Conservation (phyloP, 2,113 vertebrate genomes). For the Callopanchax toddi region DNA sequence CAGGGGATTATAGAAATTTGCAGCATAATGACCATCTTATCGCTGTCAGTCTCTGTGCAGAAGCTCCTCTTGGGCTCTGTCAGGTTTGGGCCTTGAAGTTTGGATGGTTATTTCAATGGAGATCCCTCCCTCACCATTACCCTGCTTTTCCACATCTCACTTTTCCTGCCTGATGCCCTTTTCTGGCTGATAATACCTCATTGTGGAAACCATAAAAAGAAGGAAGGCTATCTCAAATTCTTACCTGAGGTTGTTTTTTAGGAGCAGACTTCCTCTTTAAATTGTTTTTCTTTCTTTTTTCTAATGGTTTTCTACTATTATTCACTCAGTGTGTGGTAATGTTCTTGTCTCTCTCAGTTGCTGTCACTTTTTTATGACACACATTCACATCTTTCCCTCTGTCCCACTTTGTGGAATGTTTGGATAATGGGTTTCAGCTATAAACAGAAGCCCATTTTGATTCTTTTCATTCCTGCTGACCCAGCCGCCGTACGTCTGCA, state of each 20-base stretch:
- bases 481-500: conserved; percentile 36
- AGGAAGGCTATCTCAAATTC: conserved; percentile 64
- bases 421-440: conserved; percentile 57
- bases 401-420: conserved; percentile 20
- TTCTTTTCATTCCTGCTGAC: conserved; percentile 54
- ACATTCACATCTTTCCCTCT: conserved; percentile 20
- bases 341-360: conserved; percentile 6
- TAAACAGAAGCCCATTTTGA: conserved; percentile 56
- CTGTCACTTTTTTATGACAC: conserved; percentile 9
- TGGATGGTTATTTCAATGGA: conserved; percentile 70
- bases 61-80: conserved; percentile 64
- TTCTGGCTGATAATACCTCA: conserved; percentile 62
- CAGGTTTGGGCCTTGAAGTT: conserved; percentile 61
- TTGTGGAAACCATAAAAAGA: conserved; percentile 61
- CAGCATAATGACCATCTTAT: conserved; percentile 73
- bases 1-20: conserved; percentile 73
- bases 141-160: conserved; percentile 51
- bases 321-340: conserved; percentile 33
- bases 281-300: conserved; percentile 15
- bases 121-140: conserved; percentile 65
- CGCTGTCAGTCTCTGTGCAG: conserved; percentile 55
- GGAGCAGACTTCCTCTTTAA: background rate
- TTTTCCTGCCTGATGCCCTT: conserved; percentile 54
- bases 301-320: conserved; percentile 50
- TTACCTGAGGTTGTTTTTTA: conserved; percentile 62